Evolutionary conservation across 2,113 vertebrate genomes (phyloP), one percentile per base, ranked within the genome.

Genomic region (Chaetura pelagica): DNA sequence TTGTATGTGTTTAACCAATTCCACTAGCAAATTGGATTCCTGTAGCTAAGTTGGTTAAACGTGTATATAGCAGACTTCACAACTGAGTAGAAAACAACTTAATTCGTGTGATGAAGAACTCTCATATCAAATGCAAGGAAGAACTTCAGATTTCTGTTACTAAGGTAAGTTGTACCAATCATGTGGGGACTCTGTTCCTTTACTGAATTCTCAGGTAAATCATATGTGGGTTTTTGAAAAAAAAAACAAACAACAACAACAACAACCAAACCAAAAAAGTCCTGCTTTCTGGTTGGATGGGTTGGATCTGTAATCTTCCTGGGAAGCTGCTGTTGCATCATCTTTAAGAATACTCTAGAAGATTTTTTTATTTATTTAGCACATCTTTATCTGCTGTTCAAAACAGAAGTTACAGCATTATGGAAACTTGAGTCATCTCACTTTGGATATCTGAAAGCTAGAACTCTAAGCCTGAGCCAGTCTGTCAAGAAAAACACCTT

Each of bases 131-230:
- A 69, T 68, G 78, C 75, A 77, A 85, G 21, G 79, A 96, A 90
- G 68, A 85, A 20, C 51, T 92, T 88, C 67, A 77, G 29, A n/a
- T 79, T 79, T 51, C 34, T 63, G 6, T 87, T 83, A 10, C 2
- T 76, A 74, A 97, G 97, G 97, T 97, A 96, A 97, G 96, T 96
- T 86, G 34, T 58, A 48, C 77, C 81, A 51, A 61, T 52, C n/a
- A 15, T 5, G 12, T 87, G 68, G 55, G 27, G 46, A 30, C 38
- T 63, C 77, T 61, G 32, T 92, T 51, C 61, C 8, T 4, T 81
- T 96, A 38, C 49, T 92, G 38, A 96, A 89, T 74, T 81, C 62
- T 19, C 32, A 68, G 86, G 44, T 82, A 71, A 92, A 63, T 73
- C 54, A 23, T 44, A 59, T 40, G 16, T 72, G 24, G 76, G 38